Conservation (phyloP, 2,888 invertebrate genomes). For the Strigamia transsilvanica region DNA sequence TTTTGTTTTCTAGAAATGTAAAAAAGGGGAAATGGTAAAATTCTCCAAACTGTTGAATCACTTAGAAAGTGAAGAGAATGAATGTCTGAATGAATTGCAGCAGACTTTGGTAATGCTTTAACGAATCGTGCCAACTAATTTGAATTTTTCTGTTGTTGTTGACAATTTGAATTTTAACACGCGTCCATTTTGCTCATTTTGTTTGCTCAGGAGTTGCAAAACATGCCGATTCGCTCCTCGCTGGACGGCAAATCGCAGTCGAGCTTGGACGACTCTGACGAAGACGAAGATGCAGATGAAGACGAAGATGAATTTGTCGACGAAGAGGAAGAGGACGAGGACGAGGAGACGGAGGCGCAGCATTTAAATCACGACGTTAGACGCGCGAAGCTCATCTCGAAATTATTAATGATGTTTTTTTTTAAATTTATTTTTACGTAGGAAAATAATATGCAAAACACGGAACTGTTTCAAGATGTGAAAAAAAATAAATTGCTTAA, state of each 20-base stretch:
- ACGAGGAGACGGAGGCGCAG: not conserved
- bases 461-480: not conserved
- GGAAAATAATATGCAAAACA: not conserved
- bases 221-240: not conserved
- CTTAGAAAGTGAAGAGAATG: slow-evolving; percentile 37
- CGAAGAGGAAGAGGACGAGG: not conserved
- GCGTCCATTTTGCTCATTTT: not conserved
- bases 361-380: not conserved
- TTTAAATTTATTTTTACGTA: not conserved
- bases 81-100: slow-evolving; percentile 30
- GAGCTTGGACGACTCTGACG: not conserved
- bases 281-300: not conserved
- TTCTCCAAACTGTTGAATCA: slow-evolving; percentile 50
- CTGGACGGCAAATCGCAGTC: not conserved
- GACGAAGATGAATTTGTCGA: not conserved
- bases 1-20: slow-evolving; percentile 35
- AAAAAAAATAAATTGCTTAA: slow-evolving; percentile 53
- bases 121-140: not conserved
- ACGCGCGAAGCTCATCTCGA: not conserved
- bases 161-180: not conserved
- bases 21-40: slow-evolving; percentile 37
- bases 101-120: slow-evolving; percentile 12
- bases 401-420: not conserved
- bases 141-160: no score
- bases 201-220: not conserved